Conservation (phyloP, 2,797 vertebrate genomes). For the Falco naumanni region DNA sequence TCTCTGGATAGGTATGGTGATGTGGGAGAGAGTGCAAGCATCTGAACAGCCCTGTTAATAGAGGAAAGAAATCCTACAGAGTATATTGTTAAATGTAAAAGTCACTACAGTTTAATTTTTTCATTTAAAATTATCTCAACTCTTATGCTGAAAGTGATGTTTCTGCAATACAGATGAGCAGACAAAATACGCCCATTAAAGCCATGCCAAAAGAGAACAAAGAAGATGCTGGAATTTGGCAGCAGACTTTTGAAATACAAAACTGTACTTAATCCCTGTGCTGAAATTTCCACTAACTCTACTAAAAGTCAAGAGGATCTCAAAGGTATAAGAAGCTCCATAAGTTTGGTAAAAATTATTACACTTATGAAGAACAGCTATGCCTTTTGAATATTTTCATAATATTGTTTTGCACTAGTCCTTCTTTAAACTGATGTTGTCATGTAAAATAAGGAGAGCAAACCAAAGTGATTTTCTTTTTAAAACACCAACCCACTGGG, state of each 20-base stretch:
- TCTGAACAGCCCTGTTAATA: neutral
- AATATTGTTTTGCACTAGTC: neutral
- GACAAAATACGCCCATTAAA: neutral
- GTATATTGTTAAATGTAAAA: neutral
- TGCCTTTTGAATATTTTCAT: neutral
- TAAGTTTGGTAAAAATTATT: neutral
- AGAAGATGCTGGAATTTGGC: neutral
- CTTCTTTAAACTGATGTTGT: neutral
- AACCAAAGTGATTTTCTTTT: neutral
- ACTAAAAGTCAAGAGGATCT: neutral
- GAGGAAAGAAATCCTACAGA: neutral
- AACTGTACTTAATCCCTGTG: neutral
- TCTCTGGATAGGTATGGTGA: neutral
- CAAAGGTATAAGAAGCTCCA: neutral
- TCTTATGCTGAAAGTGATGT: neutral
- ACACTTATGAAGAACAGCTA: neutral
- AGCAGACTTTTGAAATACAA: neutral
- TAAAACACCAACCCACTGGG: neutral
- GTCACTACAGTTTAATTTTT: neutral
- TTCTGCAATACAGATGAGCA: neutral
- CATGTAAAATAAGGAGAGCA: neutral
- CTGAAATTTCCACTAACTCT: neutral
- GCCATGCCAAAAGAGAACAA: neutral
- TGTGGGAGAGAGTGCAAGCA: neutral
- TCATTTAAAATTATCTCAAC: neutral